Conservation (phyloP, 2,113 vertebrate species). For the Nestor notabilis region DNA sequence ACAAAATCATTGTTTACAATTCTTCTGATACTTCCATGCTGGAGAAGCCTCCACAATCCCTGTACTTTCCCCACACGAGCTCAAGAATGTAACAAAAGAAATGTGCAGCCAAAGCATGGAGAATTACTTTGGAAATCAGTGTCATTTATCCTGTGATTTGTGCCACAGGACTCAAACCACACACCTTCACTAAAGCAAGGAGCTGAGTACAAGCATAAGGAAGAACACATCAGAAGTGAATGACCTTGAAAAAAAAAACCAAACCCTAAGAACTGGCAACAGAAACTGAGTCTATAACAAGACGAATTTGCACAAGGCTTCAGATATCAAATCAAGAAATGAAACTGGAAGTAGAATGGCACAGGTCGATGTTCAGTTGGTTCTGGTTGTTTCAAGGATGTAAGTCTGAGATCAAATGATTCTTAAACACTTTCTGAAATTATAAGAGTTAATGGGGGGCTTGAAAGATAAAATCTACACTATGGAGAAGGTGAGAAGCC, state of each 20-base stretch:
- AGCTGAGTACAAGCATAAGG: not conserved
- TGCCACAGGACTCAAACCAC: not conserved
- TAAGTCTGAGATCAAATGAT: not conserved
- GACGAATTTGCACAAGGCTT: not conserved
- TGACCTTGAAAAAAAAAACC: not conserved
- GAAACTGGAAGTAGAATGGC: not conserved
- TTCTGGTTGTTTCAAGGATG: not conserved
- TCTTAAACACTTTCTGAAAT: not conserved
- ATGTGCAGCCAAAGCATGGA: fast-evolving
- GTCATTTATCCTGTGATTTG: not conserved
- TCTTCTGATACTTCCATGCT: not conserved
- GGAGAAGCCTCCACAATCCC: not conserved
- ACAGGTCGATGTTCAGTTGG: not conserved
- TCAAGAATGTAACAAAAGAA: not conserved
- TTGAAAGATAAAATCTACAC: not conserved
- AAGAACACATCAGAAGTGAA: not conserved
- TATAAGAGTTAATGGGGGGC: not conserved
- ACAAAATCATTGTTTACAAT: not conserved
- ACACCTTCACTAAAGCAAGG: not conserved
- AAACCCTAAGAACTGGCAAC: not conserved
- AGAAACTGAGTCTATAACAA: not conserved
- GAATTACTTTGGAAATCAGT: not conserved
- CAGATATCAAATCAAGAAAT: not conserved
- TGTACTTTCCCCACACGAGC: not conserved
- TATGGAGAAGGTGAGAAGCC: not conserved